Evolutionary conservation across 1,140 invertebrate genomes (phyloP).

Genomic region (Micrasema minimum): DNA sequence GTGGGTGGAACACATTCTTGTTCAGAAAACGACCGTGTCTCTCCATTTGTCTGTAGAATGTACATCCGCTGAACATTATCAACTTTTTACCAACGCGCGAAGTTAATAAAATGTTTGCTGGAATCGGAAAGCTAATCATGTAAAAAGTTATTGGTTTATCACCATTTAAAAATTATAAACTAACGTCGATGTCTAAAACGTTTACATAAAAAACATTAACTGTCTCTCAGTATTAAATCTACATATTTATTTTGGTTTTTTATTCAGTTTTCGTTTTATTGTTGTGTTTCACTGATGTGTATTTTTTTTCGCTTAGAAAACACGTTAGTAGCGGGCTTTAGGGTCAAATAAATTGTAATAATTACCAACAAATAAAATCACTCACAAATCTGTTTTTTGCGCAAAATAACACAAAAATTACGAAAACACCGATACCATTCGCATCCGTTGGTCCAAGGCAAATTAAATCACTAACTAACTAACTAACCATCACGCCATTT

Average conservation of each 20-base stretch:
- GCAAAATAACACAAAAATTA: no score
- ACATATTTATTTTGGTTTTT: not conserved
- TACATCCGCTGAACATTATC: not conserved
- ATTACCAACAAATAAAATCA: no score
- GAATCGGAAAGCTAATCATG: not conserved
- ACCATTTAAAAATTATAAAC: not conserved
- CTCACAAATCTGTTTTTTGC: no score
- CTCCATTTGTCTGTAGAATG: not conserved
- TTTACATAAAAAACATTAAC: not conserved
- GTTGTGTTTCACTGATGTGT: not conserved
- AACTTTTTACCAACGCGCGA: not conserved
- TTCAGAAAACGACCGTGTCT: conserved; percentile 26
- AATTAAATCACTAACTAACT: no score
- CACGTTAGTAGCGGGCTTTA: no score
- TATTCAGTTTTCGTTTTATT: not conserved
- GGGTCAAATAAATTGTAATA: no score
- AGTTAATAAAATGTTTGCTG: not conserved
- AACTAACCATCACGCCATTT: no score
- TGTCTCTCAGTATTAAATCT: not conserved
- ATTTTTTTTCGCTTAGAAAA: not conserved
- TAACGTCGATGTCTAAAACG: not conserved
- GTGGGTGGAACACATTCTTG: conserved; percentile 58
- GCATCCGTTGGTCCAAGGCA: no score
- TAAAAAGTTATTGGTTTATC: not conserved
- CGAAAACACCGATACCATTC: no score